Percentiles rank a stretch among this genome's conserved stretches.
phyloP scores from a whole-genome alignment of 2,113 vertebrate species.

The Tor tambroides region DNA sequence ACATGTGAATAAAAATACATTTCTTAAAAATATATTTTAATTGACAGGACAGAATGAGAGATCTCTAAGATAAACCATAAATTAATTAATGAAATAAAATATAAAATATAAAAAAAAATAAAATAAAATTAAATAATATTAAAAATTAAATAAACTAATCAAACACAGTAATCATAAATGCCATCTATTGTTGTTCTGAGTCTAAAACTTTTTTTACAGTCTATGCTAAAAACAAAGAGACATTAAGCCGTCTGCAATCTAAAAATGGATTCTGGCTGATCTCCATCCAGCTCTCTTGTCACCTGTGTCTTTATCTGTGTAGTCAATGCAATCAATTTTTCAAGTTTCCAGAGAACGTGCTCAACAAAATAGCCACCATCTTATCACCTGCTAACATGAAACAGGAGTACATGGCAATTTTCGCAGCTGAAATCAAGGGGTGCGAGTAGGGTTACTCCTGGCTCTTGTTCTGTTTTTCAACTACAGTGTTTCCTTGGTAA shows the following conservation, averaged over 20 bases:
- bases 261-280: not conserved
- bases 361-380: conserved; percentile 75
- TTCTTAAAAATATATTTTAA: not conserved
- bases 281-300: not conserved
- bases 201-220: too few species aligned
- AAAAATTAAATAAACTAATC: not conserved
- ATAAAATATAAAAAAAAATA: not conserved
- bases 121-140: not conserved
- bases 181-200: not conserved
- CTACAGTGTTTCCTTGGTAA: not conserved
- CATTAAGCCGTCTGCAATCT: not conserved
- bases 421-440: conserved; percentile 51
- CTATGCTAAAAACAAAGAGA: not conserved
- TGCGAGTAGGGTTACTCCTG: conserved; percentile 65
- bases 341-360: conserved; percentile 84
- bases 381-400: conserved; percentile 73
- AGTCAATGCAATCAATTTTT: conserved; percentile 57
- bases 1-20: not conserved
- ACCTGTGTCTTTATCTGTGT: not conserved
- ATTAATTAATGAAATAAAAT: not conserved
- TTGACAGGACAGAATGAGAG: not conserved
- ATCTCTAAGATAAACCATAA: not conserved
- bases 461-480: conserved; percentile 34
- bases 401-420: conserved; percentile 64
- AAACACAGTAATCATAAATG: not conserved